Percentiles rank a stretch among this genome's conserved stretches.
These are phyloP conservation scores for Sepioteuthis lessoniana DNA, from an alignment of 2,888 invertebrate genomes.

Conservation along the genomic window DNA sequence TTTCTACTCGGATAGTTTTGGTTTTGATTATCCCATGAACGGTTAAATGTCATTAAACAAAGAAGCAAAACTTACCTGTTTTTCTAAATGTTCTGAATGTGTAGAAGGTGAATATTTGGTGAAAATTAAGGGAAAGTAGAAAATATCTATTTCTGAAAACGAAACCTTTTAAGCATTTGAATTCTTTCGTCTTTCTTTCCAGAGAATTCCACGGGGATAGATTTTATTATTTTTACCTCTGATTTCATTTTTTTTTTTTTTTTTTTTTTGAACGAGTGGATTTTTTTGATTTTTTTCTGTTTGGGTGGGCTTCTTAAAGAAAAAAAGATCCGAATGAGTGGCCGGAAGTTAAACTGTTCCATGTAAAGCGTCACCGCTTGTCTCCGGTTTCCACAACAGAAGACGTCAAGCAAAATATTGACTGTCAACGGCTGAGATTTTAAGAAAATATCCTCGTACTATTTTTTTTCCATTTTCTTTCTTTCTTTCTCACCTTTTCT, in stretches of 20 bases:
- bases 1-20: too few species aligned
- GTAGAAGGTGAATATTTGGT: too few species aligned
- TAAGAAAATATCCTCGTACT: not conserved
- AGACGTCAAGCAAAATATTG: not conserved
- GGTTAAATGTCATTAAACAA: too few species aligned
- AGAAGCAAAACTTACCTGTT: too few species aligned
- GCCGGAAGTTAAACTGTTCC: slow-evolving; percentile 1
- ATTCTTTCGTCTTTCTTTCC: not conserved
- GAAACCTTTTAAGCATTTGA: not conserved
- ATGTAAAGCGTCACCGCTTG: not conserved
- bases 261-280: accelerated
- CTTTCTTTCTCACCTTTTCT: not conserved
- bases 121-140: too few species aligned
- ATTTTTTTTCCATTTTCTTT: too few species aligned
- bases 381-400: not conserved
- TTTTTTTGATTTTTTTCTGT: not conserved
- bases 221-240: not conserved
- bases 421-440: not conserved
- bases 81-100: too few species aligned
- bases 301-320: not conserved
- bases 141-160: too few species aligned
- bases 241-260: not conserved
- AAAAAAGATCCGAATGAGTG: not conserved
- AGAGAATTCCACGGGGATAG: not conserved
- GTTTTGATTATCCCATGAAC: too few species aligned